Evolutionary conservation across 2,113 vertebrate species (phyloP).

Genomic region (Phylloscopus trochilus): DNA sequence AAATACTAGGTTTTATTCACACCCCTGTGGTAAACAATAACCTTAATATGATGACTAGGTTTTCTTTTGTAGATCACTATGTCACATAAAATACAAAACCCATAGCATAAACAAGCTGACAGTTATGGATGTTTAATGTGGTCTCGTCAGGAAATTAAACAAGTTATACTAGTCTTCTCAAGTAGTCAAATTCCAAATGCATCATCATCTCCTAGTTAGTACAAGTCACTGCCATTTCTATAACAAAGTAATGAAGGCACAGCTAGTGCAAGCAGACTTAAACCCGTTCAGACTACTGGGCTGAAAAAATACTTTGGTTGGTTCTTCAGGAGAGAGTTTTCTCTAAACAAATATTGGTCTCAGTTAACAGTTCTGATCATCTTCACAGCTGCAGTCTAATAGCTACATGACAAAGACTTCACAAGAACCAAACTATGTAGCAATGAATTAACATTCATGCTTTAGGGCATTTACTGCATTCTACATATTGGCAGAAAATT

Average conservation of each 20-base stretch:
- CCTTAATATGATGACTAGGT: constrained; percentile 66
- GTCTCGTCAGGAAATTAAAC: constrained; percentile 73
- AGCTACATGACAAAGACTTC: constrained; percentile 90
- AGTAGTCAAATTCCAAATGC: constrained; percentile 65
- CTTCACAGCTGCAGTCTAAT: constrained; percentile 88
- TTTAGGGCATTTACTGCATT: constrained; percentile 79
- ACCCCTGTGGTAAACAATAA: constrained; percentile 74
- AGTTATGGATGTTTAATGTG: constrained; percentile 68
- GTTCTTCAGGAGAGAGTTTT: constrained; percentile 75
- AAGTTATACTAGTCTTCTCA: constrained; percentile 61
- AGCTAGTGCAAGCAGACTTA: constrained; percentile 74
- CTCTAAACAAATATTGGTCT: constrained; percentile 71
- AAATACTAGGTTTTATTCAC: constrained; percentile 81
- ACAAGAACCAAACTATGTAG: constrained; percentile 94
- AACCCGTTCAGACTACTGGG: constrained; percentile 73
- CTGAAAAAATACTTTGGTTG: constrained; percentile 76
- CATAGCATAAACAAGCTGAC: constrained; percentile 76
- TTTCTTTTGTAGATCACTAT: constrained; percentile 69
- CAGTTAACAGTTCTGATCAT: constrained; percentile 71
- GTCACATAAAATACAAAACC: constrained; percentile 77
- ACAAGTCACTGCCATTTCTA: constrained; percentile 75
- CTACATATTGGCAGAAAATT: constrained; percentile 84
- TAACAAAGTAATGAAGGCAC: constrained; percentile 80
- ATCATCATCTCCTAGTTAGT: constrained; percentile 69
- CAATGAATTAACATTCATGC: constrained; percentile 90